Conservation (phyloP, 2,888 invertebrate species). For the Zaprionus lineosus region DNA sequence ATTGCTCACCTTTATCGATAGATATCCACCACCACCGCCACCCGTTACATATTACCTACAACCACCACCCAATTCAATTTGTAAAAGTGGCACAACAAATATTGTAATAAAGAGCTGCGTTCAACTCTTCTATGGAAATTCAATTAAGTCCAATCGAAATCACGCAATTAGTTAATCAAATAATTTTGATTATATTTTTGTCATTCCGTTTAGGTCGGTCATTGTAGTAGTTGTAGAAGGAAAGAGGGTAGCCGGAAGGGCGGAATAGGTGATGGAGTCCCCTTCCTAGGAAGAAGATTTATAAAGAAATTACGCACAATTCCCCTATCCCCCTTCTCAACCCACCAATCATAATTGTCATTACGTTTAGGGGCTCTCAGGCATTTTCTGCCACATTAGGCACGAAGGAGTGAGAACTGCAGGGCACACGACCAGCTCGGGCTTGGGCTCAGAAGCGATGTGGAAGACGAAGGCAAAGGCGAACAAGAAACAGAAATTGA, state of each 20-base stretch:
- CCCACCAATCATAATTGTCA: slow-evolving; percentile 58
- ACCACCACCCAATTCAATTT: slow-evolving; percentile 66
- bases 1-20: slow-evolving; percentile 59
- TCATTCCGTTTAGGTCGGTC: too few relatives aligned
- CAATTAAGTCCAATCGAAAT: slow-evolving; percentile 79
- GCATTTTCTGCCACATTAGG: slow-evolving; percentile 61
- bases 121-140: slow-evolving; percentile 67
- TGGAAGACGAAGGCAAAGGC: too few relatives aligned
- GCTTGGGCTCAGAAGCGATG: too few relatives aligned
- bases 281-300: slow-evolving; percentile 57
- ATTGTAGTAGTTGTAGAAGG: too few relatives aligned
- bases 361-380: slow-evolving; percentile 50
- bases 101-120: slow-evolving; percentile 35
- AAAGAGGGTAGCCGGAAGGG: too few relatives aligned
- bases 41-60: not conserved
- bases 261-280: too few relatives aligned
- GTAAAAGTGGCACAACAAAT: slow-evolving; percentile 65
- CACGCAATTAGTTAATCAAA: slow-evolving; percentile 82
- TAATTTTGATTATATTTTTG: slow-evolving; percentile 67
- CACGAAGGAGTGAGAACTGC: slow-evolving; percentile 19
- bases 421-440: slow-evolving; percentile 60
- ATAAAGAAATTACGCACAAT: slow-evolving; percentile 53
- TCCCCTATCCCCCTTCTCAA: not conserved
- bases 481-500: not conserved
- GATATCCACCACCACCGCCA: not conserved